Evolutionary conservation across 2,797 vertebrate genomes (phyloP), one percentile per base, ranked within the genome.

Genomic region (Clarias pachynema): DNA sequence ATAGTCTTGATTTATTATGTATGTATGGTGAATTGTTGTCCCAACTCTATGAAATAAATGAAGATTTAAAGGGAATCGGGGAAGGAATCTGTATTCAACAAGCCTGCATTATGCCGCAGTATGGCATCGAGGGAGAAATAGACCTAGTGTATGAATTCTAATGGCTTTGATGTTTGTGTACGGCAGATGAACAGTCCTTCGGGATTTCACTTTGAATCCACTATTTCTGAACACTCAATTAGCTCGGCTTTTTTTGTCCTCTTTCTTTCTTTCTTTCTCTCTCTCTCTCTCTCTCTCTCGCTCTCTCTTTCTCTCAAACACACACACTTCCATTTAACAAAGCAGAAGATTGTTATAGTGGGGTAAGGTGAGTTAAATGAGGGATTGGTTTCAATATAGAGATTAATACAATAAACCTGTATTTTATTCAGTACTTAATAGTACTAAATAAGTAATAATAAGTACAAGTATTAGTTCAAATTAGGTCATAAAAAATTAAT

Each of bases 81-180:
- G 89, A 79, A 79, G 24, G 73, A 87, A 91, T 89, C 82, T 86
- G 85, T 89, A 88, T 90, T 90, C 84, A 85, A 81, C 88, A 85
- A 68, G 68, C 83, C 88, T 91, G 88, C 90, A 90, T 94, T 91
- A 91, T 91, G 89, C 83, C 89, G 83, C 85, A 89, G 86, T 85
- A 87, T 85, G 87, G 84, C 84, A 44, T 82, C 77, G 75, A 66
- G 70, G 59, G 77, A 69, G 49, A 84, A 75, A 72, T 70, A 68
- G 80, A 85, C 80, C 83, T 85, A 83, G 49, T 15, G 63, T 77
- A 77, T 86, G 84, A 87, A 88, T 89, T 85, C 79, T 87, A 81
- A 87, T 87, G 82, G 60, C 86, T 84, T 86, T 84, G 68, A 85
- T 80, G 80, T 86, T 86, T 83, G 72, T 84, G 81, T 60, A 40